phyloP scores from a whole-genome alignment of 2,113 vertebrate genomes.

The Pangasianodon gigas region DNA sequence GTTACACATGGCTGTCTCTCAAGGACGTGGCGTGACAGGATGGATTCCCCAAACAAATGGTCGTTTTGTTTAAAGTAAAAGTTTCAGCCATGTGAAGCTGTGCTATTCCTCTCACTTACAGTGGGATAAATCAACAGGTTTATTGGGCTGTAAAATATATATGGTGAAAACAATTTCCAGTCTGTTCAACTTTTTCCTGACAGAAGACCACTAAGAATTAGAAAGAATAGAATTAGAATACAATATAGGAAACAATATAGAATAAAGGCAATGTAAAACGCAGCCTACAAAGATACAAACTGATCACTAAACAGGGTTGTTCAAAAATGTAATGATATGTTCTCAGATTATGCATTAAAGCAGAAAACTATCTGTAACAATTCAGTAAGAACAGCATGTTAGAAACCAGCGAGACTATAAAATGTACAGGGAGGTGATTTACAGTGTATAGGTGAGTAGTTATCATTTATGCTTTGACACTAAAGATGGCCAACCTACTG shows the following conservation, averaged over 20 bases:
- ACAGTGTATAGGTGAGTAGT: neutral
- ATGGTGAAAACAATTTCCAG: neutral
- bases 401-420: neutral
- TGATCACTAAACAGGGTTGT: neutral
- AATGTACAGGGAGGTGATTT: neutral
- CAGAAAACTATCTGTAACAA: neutral
- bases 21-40: constrained; percentile 62
- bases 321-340: neutral
- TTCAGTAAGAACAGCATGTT: too few species aligned
- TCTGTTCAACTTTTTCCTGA: neutral
- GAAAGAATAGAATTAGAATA: neutral
- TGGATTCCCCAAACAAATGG: constrained; percentile 16
- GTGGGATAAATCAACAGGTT: constrained; percentile 2
- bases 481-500: neutral
- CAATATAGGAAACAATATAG: neutral
- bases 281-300: neutral
- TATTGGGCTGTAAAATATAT: constrained; percentile 22
- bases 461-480: neutral
- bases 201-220: neutral
- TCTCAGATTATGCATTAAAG: neutral
- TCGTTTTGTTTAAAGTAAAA: constrained; percentile 22
- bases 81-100: neutral
- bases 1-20: constrained; percentile 53
- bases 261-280: neutral
- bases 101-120: constrained; percentile 15